A percentile compares a stretch with the other conserved stretches of the same genome.
These are phyloP conservation scores for Mamestra brassicae DNA, from an alignment of 2,888 invertebrate species.

Conservation along the genomic window DNA sequence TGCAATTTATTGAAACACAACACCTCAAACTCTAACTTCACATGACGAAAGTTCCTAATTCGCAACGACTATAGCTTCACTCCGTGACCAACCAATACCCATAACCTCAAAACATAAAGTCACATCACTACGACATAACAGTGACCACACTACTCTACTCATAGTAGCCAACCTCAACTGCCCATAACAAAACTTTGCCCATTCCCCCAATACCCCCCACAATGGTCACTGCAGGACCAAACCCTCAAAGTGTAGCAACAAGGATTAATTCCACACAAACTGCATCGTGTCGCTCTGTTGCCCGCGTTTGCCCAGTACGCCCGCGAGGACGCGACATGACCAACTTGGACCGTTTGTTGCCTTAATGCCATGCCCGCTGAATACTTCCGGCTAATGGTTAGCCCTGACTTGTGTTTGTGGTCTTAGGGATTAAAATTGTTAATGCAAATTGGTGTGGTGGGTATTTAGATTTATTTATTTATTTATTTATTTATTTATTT, in stretches of 20 bases:
- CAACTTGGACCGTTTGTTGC: slow-evolving; percentile 64
- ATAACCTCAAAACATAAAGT: too few relatives aligned
- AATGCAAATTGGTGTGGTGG: not conserved
- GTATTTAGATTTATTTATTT: not conserved
- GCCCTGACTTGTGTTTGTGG: slow-evolving; percentile 42
- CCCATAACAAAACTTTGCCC: slow-evolving; percentile 35
- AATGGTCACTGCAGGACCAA: slow-evolving; percentile 30
- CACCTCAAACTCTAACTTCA: too few relatives aligned
- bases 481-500: too few relatives aligned
- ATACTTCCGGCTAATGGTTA: slow-evolving; percentile 60
- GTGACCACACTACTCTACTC: not conserved
- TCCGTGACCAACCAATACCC: not conserved
- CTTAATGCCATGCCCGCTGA: slow-evolving; percentile 53
- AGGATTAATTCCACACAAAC: slow-evolving; percentile 78
- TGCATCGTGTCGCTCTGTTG: slow-evolving; percentile 67
- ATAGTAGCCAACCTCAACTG: not conserved
- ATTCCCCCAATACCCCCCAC: not conserved
- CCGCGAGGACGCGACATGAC: slow-evolving; percentile 38
- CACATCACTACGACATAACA: not conserved
- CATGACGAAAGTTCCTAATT: not conserved
- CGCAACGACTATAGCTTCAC: not conserved
- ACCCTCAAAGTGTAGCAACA: slow-evolving; percentile 71
- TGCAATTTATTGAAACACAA: not conserved
- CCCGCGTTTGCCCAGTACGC: too few relatives aligned
- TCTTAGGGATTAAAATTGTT: slow-evolving; percentile 36